A percentile compares a stretch with the other conserved stretches of the same genome.
Evolutionary conservation across 2,888 invertebrate species (phyloP).

Genomic region (Pyrocoelia pectoralis): DNA sequence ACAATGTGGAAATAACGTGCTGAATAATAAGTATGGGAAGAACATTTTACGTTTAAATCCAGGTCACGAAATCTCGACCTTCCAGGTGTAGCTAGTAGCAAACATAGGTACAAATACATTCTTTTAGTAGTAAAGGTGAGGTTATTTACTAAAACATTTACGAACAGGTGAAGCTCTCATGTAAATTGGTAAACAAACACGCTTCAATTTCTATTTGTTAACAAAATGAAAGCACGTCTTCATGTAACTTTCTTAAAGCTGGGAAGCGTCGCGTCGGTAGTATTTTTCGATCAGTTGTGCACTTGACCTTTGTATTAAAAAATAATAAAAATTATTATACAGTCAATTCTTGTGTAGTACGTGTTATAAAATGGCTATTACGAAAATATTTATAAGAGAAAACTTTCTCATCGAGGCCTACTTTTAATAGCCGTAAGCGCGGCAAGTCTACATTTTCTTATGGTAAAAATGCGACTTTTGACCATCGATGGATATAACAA

Average conservation of each 20-base stretch:
- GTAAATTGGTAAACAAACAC: neutral
- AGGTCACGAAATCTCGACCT: no score
- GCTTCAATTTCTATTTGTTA: neutral
- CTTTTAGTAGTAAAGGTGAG: neutral
- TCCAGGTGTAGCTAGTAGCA: no score
- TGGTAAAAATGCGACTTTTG: neutral
- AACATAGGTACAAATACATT: neutral
- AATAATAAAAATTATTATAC: neutral
- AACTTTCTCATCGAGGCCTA: neutral
- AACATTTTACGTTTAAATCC: no score
- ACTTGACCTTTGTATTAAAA: neutral
- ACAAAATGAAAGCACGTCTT: neutral
- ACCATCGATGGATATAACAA: neutral
- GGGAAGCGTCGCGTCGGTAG: no score
- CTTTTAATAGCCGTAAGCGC: constrained; percentile 1
- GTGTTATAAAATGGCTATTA: neutral
- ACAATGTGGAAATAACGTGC: no score
- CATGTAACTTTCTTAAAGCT: neutral
- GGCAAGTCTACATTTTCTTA: constrained; percentile 1
- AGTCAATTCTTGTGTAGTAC: neutral
- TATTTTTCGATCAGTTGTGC: neutral
- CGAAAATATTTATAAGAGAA: neutral
- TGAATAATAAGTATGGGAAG: no score
- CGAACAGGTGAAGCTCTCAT: neutral
- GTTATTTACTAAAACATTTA: neutral